Evolutionary conservation across 2,888 invertebrate genomes (phyloP).

Genomic region (Criorhina ranunculi): DNA sequence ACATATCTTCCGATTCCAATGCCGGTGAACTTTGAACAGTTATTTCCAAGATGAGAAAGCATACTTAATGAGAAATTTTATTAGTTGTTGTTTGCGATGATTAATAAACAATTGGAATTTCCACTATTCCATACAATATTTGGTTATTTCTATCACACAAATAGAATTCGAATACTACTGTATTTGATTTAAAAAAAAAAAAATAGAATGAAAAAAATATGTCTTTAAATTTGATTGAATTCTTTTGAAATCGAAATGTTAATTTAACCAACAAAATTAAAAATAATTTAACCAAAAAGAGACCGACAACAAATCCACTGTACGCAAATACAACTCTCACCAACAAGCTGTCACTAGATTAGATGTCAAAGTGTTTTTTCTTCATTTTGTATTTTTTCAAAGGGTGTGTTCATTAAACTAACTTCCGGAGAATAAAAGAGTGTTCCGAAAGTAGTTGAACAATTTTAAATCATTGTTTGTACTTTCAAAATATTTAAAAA

Average conservation of each 20-base stretch:
- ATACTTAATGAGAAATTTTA: conserved; percentile 12
- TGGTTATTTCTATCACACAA: not conserved
- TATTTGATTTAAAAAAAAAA: too few relatives aligned
- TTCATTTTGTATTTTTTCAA: not conserved
- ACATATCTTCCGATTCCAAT: not conserved
- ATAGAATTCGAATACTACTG: not conserved
- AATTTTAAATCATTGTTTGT: too few relatives aligned
- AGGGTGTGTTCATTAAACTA: not conserved
- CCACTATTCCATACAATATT: not conserved
- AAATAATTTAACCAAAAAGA: conserved; percentile 5
- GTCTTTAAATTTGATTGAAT: not conserved
- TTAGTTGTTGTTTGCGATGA: not conserved
- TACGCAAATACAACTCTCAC: conserved; percentile 11
- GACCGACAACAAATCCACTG: conserved; percentile 20
- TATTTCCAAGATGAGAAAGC: conserved; percentile 37
- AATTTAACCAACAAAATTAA: not conserved
- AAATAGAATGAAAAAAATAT: not conserved
- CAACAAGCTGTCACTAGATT: conserved; percentile 2
- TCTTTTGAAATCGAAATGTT: not conserved
- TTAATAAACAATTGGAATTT: not conserved
- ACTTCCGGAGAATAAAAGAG: not conserved
- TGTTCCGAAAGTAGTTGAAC: too few relatives aligned
- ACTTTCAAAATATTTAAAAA: too few relatives aligned
- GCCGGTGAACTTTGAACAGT: conserved; percentile 40
- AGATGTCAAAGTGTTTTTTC: too few relatives aligned